Percentiles rank a stretch among this genome's conserved stretches.
Evolutionary conservation across 2,888 invertebrate species (phyloP).

Genomic region (Venustoraphidia nigricollis): DNA sequence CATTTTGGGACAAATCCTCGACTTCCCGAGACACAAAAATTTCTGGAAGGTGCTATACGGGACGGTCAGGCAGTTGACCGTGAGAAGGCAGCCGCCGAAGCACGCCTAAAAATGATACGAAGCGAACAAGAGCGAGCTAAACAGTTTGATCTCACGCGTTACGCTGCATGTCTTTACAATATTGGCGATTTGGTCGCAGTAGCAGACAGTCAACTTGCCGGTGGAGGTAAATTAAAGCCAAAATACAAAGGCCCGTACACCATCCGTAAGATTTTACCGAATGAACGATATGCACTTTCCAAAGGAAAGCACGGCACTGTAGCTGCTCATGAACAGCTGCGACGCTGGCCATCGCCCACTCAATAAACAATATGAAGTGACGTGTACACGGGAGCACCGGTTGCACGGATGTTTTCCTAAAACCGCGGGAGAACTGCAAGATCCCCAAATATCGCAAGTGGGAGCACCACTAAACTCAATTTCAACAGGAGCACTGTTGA

Average conservation of each 20-base stretch:
- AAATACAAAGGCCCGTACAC: constrained; percentile 11
- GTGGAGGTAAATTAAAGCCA: constrained; percentile 6
- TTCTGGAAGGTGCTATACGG: constrained; percentile 6
- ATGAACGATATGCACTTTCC: constrained; percentile 12
- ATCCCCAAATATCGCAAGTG: too few relatives aligned
- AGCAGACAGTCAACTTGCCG: constrained; percentile 4
- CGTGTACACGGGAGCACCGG: too few relatives aligned
- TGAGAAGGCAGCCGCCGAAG: constrained; percentile 5
- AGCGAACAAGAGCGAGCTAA: neutral
- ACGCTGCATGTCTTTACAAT: neutral
- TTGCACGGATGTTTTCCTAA: too few relatives aligned
- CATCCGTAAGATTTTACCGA: constrained; percentile 8
- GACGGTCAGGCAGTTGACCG: constrained; percentile 5
- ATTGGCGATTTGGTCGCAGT: constrained; percentile 5
- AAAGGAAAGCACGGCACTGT: constrained; percentile 10
- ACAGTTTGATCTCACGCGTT: too few relatives aligned
- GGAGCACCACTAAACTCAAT: too few relatives aligned
- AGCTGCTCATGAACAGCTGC: constrained; percentile 12
- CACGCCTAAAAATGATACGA: neutral
- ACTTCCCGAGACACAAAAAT: constrained; percentile 9
- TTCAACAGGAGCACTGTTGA: too few relatives aligned
- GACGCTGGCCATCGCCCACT: constrained; percentile 2
- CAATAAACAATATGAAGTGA: too few relatives aligned
- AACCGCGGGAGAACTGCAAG: too few relatives aligned
- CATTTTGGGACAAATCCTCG: constrained; percentile 11